A percentile compares a stretch with the other conserved stretches of the same genome.
Conservation (phyloP, 2,113 vertebrate species). For the Paedocypris sp. region DNA sequence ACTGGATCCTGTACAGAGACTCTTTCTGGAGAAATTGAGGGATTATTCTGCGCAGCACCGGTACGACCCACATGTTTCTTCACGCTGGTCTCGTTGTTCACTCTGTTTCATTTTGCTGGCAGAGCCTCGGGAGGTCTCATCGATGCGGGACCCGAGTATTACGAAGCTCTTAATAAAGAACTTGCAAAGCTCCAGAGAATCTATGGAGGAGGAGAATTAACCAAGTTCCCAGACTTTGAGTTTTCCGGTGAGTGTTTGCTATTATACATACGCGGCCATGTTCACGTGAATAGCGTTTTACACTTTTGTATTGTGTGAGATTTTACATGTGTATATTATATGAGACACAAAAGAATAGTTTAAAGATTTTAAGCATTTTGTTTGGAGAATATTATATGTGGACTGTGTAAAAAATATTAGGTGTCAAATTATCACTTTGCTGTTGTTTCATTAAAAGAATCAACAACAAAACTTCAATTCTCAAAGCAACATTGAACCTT, state of each 20-base stretch:
- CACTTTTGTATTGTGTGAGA: neutral
- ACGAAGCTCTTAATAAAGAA: conserved; percentile 63
- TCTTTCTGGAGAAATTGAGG: conserved; percentile 71
- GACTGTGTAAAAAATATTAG: too few species aligned
- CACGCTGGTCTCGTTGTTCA: neutral
- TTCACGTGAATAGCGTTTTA: too few species aligned
- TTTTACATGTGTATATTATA: neutral
- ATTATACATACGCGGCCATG: too few species aligned
- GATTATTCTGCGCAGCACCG: conserved; percentile 66
- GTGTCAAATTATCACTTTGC: too few species aligned
- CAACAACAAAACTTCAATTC: too few species aligned
- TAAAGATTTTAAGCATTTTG: too few species aligned
- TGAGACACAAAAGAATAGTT: too few species aligned
- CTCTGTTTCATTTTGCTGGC: neutral
- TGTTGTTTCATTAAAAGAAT: too few species aligned
- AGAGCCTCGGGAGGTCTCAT: conserved; percentile 63
- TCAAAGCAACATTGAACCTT: too few species aligned
- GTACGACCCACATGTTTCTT: conserved; percentile 48
- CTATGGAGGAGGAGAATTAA: conserved; percentile 65
- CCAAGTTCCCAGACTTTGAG: conserved; percentile 67
- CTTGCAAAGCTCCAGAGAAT: conserved; percentile 63
- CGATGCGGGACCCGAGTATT: conserved; percentile 65
- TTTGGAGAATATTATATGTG: too few species aligned
- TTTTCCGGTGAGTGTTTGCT: conserved; percentile 60
- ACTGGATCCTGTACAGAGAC: conserved; percentile 70